Evolutionary conservation across 2,113 vertebrate genomes (phyloP), one percentile per base, ranked within the genome.

Genomic region (Nanorana parkeri): DNA sequence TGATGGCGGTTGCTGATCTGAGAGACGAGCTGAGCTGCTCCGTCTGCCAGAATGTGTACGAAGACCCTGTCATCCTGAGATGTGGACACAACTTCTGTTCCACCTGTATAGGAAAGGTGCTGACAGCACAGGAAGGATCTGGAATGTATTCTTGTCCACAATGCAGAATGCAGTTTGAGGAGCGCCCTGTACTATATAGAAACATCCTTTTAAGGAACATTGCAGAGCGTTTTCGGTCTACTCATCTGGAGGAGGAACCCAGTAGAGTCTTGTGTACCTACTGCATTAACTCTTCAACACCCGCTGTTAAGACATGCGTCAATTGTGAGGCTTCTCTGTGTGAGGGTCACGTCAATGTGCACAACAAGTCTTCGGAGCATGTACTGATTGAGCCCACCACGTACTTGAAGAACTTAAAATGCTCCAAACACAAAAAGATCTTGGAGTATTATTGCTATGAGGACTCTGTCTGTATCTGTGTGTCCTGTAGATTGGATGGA

Each of bases 281-380:
- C 24, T 71, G 68, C 16, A 71, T 71, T 17, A 71, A 26, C 47
- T 26, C 47, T 68, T 28, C 24, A 19, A 26, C 13, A 0, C 67
- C 61, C 0, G 93, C 92, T 0, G 91, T 85, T 78, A 94, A 89
- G 78, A 94, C 88, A 0, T 96, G 94, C 85, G 86, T 94, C 77
- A 87, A 83, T 69, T 96, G 95, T 60, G 84, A 95, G 23, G 93
- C 85, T 0, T 94, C 94, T 17, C 89, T 96, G 86, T 96, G 95
- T 71, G 91, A 92, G 81, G 93, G 93, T 41, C 96, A 96, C 77
- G 87, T 96, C 88, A 92, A 86, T 83, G 95, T 93, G 0, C 95
- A 96, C 84, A 92, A 90, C 0, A 87, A 94, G 28, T 74, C 71
- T 32, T 89, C 95, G 90, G 84, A 76, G 17, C 95, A 95, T 65